phyloP scores from a whole-genome alignment of 2,113 vertebrate genomes.

The Dicentrarchus labrax region DNA sequence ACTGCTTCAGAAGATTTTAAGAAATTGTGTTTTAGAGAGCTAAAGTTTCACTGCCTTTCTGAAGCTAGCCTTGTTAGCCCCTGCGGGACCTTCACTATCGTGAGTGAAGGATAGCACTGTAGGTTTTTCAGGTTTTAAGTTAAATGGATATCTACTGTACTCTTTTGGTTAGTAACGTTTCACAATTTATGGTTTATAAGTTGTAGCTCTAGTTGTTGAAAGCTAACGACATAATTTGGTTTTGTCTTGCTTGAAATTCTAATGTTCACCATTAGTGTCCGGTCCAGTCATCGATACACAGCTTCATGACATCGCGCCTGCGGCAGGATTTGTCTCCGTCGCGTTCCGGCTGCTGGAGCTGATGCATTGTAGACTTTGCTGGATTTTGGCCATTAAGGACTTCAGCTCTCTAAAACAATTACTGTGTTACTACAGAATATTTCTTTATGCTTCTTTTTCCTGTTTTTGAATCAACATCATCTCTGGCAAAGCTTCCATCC shows the following conservation, averaged over 20 bases:
- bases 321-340: too few species aligned
- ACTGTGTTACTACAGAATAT: not conserved
- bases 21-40: not conserved
- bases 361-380: too few species aligned
- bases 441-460: constrained; percentile 5
- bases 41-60: not conserved
- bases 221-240: too few species aligned
- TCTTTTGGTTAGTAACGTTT: not conserved
- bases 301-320: too few species aligned
- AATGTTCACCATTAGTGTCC: too few species aligned
- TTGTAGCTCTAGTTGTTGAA: too few species aligned
- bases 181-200: not conserved
- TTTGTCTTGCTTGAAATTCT: not conserved
- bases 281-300: too few species aligned
- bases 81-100: not conserved
- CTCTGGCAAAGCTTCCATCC: constrained; percentile 53
- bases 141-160: not conserved
- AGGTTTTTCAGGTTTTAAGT: not conserved
- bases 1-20: not conserved
- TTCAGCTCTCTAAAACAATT: not conserved
- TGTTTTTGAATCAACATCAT: constrained; percentile 38
- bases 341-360: too few species aligned
- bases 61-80: not conserved
- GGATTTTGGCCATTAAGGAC: not conserved
- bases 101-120: too few species aligned